phyloP scores from a whole-genome alignment of 2,797 vertebrate genomes.

The Enteromius viviparus region DNA sequence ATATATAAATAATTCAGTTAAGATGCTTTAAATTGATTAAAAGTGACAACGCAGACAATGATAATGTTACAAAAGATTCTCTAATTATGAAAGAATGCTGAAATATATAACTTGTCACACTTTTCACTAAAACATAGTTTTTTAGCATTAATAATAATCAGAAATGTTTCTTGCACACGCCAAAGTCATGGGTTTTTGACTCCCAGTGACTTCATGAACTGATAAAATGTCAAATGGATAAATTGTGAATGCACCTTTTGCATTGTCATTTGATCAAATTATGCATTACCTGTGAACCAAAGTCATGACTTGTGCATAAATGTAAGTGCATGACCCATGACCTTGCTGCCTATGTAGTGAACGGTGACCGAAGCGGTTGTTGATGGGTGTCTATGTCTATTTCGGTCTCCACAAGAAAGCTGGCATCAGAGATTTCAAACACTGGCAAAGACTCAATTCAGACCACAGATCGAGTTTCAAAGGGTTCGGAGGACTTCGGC shows the following conservation, averaged over 20 bases:
- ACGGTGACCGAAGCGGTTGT: neutral
- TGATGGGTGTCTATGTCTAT: neutral
- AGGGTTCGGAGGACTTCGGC: constrained; percentile 20
- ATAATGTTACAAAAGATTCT: neutral
- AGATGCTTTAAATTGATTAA: neutral
- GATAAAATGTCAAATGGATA: neutral
- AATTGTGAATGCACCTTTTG: neutral
- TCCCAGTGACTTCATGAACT: neutral
- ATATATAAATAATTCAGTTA: neutral
- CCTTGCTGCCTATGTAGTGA: neutral
- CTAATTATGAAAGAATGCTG: neutral
- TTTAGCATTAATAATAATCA: neutral
- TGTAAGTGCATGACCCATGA: neutral
- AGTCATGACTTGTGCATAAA: neutral
- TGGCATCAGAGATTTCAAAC: constrained; percentile 24
- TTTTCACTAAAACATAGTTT: neutral
- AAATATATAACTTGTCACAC: neutral
- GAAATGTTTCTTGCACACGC: neutral
- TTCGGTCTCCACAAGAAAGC: neutral
- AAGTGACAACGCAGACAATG: neutral
- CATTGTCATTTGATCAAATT: neutral
- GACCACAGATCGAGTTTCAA: constrained; percentile 12
- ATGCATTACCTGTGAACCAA: neutral
- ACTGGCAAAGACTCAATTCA: constrained; percentile 16
- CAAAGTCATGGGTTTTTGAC: neutral